Evolutionary conservation across 2,113 vertebrate genomes (phyloP).

Genomic region (Pristiophorus japonicus): DNA sequence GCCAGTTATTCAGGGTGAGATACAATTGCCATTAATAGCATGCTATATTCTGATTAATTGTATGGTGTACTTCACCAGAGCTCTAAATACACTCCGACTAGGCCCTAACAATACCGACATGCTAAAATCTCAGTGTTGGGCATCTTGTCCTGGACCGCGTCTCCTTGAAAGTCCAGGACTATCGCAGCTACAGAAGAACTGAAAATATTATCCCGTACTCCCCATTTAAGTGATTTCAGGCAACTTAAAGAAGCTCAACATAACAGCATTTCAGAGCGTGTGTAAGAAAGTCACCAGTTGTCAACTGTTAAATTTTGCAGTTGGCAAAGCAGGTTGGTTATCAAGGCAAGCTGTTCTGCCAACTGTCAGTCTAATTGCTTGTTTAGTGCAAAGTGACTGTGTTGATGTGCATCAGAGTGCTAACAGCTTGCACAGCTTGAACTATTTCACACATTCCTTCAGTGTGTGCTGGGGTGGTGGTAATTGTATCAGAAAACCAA

Average conservation of each 20-base stretch:
- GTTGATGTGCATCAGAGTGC: neutral
- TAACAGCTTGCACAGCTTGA: conserved; percentile 1
- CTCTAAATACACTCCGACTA: neutral
- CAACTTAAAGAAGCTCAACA: neutral
- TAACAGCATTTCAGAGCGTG: neutral
- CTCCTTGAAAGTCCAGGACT: neutral
- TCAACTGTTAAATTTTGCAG: neutral
- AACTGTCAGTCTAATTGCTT: conserved; percentile 24
- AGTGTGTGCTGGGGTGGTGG: neutral
- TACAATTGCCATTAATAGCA: neutral
- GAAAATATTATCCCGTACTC: neutral
- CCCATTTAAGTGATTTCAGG: neutral
- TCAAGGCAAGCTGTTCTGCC: neutral
- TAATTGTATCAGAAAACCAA: neutral
- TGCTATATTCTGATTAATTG: neutral
- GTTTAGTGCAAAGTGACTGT: neutral
- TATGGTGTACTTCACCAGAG: neutral
- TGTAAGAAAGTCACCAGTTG: neutral
- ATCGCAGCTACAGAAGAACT: neutral
- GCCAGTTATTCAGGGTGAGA: neutral
- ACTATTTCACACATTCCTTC: conserved; percentile 16
- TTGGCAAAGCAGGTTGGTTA: conserved; percentile 2
- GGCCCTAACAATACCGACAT: neutral
- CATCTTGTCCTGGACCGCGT: neutral
- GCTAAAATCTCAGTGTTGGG: neutral